A percentile compares a stretch with the other conserved stretches of the same genome.
These are phyloP conservation scores for Poeciliopsis presidionis DNA, from an alignment of 2,797 vertebrate genomes.

Conservation along the genomic window DNA sequence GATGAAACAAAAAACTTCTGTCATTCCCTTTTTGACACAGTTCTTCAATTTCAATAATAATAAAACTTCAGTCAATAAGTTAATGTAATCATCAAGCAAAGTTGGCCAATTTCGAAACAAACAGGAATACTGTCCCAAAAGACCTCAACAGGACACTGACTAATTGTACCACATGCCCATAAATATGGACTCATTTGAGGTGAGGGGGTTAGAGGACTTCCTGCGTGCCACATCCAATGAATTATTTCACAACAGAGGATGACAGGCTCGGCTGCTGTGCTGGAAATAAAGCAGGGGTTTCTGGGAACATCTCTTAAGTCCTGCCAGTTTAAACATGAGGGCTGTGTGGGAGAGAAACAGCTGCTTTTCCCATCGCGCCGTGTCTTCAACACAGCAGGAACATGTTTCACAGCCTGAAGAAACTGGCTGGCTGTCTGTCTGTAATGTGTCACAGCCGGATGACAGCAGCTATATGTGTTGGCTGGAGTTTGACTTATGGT, in stretches of 20 bases:
- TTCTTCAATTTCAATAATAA: neutral
- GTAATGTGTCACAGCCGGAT: slow-evolving; percentile 41
- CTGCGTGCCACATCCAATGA: slow-evolving; percentile 10
- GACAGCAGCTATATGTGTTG: slow-evolving; percentile 37
- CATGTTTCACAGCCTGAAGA: slow-evolving; percentile 56
- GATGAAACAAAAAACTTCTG: neutral
- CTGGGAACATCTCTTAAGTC: slow-evolving; percentile 64
- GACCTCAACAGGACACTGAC: neutral
- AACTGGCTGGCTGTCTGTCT: slow-evolving; percentile 5
- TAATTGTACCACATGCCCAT: slow-evolving; percentile 8
- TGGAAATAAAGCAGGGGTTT: slow-evolving; percentile 50
- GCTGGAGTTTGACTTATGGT: slow-evolving; percentile 30
- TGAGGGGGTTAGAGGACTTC: slow-evolving; percentile 21
- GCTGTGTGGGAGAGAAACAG: slow-evolving; percentile 71
- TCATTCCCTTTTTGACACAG: neutral
- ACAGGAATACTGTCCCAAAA: neutral
- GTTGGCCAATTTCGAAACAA: neutral
- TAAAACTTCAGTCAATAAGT: neutral
- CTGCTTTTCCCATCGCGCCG: slow-evolving; percentile 70
- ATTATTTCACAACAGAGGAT: slow-evolving; percentile 39
- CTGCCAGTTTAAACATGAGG: slow-evolving; percentile 70
- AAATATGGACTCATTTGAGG: slow-evolving; percentile 26
- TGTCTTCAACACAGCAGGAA: slow-evolving; percentile 43
- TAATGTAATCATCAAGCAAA: neutral
- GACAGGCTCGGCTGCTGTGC: slow-evolving; percentile 36